phyloP scores from a whole-genome alignment of 2,113 vertebrate genomes.

The Pseudorhombus dupliciocellatus region DNA sequence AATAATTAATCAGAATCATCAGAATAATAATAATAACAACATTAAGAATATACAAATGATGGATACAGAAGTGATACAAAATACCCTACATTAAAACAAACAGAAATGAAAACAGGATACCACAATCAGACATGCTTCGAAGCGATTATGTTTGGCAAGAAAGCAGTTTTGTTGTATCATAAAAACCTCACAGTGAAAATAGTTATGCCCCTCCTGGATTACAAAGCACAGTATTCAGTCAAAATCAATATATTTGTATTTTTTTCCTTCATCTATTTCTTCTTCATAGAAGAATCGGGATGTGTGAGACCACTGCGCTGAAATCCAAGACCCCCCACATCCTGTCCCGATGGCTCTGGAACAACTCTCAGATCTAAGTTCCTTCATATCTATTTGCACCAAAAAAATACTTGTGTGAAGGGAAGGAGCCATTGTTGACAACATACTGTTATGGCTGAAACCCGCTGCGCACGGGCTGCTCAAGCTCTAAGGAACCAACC shows the following conservation, averaged over 20 bases:
- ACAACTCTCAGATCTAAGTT: conserved; percentile 37
- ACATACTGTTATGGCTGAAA: conserved; percentile 46
- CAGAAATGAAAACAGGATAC: conserved; percentile 69
- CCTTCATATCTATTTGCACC: conserved; percentile 68
- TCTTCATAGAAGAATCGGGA: conserved; percentile 76
- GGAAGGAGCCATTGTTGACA: conserved; percentile 53
- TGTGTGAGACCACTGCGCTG: conserved; percentile 69
- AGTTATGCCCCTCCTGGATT: conserved; percentile 84
- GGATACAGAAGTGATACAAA: conserved; percentile 82
- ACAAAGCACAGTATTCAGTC: conserved; percentile 87
- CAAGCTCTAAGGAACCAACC: conserved; percentile 49
- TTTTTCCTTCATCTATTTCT: conserved; percentile 71
- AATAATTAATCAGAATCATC: conserved; percentile 76
- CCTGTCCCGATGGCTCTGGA: conserved; percentile 45
- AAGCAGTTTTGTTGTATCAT: conserved; percentile 83
- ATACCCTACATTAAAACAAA: conserved; percentile 78
- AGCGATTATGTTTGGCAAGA: conserved; percentile 85
- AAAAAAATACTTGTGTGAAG: conserved; percentile 68
- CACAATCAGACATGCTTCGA: conserved; percentile 83
- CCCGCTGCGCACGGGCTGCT: conserved; percentile 45
- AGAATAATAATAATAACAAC: conserved; percentile 71
- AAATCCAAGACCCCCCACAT: conserved; percentile 39
- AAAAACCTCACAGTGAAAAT: conserved; percentile 87
- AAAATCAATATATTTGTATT: conserved; percentile 76
- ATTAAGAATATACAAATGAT: conserved; percentile 81